These are phyloP conservation scores for Schizopygopsis malacanthus DNA, from an alignment of 2,797 vertebrate species.

Conservation along the genomic window DNA sequence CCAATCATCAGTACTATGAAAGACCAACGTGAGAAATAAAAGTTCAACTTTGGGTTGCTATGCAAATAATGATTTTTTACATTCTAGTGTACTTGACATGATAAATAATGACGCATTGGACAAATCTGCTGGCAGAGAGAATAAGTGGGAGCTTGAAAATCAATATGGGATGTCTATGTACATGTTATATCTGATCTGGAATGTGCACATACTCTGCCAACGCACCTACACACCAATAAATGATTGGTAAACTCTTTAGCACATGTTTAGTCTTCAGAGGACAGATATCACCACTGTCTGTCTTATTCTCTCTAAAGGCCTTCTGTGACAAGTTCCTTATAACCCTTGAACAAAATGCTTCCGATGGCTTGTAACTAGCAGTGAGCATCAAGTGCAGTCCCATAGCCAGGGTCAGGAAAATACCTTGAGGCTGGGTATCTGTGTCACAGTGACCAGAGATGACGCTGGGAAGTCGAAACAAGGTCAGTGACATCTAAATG, in stretches of 20 bases:
- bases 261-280: background rate
- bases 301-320: conserved; percentile 28
- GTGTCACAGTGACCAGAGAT: conserved; percentile 36
- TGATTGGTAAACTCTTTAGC: background rate
- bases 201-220: background rate
- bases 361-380: conserved; percentile 40
- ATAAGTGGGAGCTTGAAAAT: conserved; percentile 12
- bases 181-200: background rate
- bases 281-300: background rate
- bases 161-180: conserved; percentile 11
- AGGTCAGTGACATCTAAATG: conserved; percentile 45
- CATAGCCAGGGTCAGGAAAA: conserved; percentile 29
- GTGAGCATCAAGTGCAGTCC: conserved; percentile 46
- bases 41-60: background rate
- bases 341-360: conserved; percentile 14
- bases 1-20: background rate
- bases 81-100: background rate
- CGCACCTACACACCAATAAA: background rate
- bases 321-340: conserved; percentile 37
- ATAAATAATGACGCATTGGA: conserved; percentile 5
- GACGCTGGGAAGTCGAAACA: conserved; percentile 30
- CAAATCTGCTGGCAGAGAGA: background rate
- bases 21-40: background rate
- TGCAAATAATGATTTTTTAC: background rate
- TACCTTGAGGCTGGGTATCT: conserved; percentile 32